Evolutionary conservation across 1,140 invertebrate genomes (phyloP), one percentile per base, ranked within the genome.

Genomic region (Danaus plexippus): DNA sequence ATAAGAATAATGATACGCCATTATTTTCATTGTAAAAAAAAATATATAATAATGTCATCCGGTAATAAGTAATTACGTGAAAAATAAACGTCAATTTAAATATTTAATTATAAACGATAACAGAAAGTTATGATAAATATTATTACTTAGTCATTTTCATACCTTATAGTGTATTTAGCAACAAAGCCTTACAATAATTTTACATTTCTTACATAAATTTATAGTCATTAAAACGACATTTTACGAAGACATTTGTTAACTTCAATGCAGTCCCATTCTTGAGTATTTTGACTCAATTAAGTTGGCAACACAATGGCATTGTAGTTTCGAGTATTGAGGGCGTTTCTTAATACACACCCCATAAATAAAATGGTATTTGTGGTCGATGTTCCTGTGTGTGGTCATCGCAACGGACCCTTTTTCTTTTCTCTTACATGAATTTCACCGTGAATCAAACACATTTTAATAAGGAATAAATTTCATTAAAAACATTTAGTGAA

Each of bases 261-360:
- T 11, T 48, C 54, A 40, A 43, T 12, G 40, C 41, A 43, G 54
- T 43, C 13, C 47, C 47, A 50, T 54, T 54, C 50, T 40, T 60
- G 47, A 12, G 32, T 45, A 52, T 70, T 59, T 56, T 60, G 52
- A 67, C 60, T 65, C 57, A 71, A 75, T 75, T 65, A 68, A 71
- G 54, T 75, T 73, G 67, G 66, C 46, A 45, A 32, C 50, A 58
- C 41, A 50, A 60, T 50, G 47, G 56, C 45, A 67, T 79, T 76
- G 68, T 77, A 46, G 45, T 49, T 53, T 73, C 67, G 71, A 62
- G 63, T 69, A 73, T 68, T 54, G 64, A 53, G 52, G 66, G 67
- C 67, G 72, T 73, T 59, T 63, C 51, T 65, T 40, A 45, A 41
- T 48, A 54, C 41, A 18, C 52, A 54, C 42, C 46, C 22, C 40